Percentiles rank a stretch among this genome's conserved stretches.
Conservation (phyloP, 92 coral and sea anemone genomes). For the Phymanthus crucifer region DNA sequence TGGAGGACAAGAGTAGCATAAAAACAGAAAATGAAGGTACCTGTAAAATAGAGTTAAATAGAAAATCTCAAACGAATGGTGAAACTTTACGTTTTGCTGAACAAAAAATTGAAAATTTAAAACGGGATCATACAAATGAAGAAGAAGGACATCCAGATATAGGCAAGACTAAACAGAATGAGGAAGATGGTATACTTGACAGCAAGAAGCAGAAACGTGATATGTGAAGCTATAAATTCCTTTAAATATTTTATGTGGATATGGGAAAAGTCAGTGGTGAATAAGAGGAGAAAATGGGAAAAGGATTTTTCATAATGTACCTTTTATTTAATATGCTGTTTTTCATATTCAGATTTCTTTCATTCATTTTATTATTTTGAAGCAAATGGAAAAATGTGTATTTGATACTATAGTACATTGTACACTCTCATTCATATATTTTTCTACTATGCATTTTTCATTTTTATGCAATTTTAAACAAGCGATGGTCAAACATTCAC, state of each 20-base stretch:
- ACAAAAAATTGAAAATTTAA: not conserved
- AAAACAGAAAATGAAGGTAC: not conserved
- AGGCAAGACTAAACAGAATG: not conserved
- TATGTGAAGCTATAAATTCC: not conserved
- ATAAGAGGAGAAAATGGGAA: too few relatives aligned
- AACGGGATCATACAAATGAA: not conserved
- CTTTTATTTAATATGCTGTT: too few relatives aligned
- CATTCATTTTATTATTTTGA: too few relatives aligned
- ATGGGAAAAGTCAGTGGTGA: too few relatives aligned
- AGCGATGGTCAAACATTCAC: not conserved
- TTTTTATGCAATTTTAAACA: not conserved
- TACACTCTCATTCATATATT: too few relatives aligned
- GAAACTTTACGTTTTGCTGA: not conserved
- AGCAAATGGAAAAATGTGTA: too few relatives aligned
- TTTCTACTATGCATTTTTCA: not conserved
- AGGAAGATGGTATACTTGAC: not conserved
- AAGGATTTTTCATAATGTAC: too few relatives aligned
- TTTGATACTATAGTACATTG: too few relatives aligned
- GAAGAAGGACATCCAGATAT: not conserved
- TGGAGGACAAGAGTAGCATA: conserved; percentile 5
- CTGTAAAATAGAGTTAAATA: not conserved
- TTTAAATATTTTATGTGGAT: too few relatives aligned
- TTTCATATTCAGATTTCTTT: too few relatives aligned
- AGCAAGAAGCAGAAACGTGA: not conserved
- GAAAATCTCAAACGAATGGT: not conserved